Base-by-base conservation (phyloP, 2,797 vertebrate genomes). In the Saxicola maurus region DNA sequence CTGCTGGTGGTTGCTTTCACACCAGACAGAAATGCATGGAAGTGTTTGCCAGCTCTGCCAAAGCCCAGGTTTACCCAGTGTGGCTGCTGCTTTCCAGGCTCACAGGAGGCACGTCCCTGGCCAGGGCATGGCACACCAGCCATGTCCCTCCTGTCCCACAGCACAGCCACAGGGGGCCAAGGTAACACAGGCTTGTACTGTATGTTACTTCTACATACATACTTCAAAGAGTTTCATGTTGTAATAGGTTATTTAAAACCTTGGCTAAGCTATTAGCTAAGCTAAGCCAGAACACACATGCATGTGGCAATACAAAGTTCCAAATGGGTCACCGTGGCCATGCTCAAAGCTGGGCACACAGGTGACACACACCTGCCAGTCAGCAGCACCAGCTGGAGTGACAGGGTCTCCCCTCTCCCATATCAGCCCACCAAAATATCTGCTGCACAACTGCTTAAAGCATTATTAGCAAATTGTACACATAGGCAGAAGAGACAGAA, bases 61-160 rank as follows among this genome's bases (percentile, higher is more conserved):
- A 53, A 72, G 55, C n/a, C 18, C 33, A 48, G 65, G 55, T 81
- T 81, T 51, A 48, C 7, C 46, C n/a, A n/a, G 31, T 1, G 7
- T 0, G 8, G 81, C 53, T n/a, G 65, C 46, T 90, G 73, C 69
- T 42, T 12, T 30, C 68, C 0, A 0, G 62, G 43, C 81, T 79
- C 1, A 0, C 69, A 37, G 59, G 10, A 69, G 48, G 21, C 49
- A 55, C 1, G 0, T 21, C 72, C 59, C 86, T 11, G 42, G 24
- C 37, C 57, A 27, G 1, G 13, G 2, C 1, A 82, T 2, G 48
- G 1, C n/a, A 61, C 25, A 57, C 28, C 3, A 0, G 0, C 35
- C 4, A 8, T 0, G 1, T 7, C 28, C 35, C 19, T 75, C 24
- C 40, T 33, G 42, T 72, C 28, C 76, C 60, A 43, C 74, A 57